These are phyloP conservation scores for Papilio demoleus DNA, from an alignment of 2,888 invertebrate genomes.

Conservation along the genomic window DNA sequence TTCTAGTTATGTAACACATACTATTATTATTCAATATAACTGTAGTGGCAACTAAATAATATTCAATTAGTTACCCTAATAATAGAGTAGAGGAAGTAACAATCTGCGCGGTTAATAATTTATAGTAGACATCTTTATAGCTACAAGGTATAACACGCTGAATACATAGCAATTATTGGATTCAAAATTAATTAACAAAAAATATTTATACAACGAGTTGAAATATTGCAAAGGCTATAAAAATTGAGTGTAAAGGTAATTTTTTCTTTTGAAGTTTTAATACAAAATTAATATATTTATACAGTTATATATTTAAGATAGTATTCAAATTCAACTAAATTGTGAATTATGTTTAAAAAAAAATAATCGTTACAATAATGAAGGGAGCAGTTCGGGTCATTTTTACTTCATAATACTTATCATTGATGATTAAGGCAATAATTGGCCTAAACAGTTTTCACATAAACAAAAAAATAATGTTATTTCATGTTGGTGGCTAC, in stretches of 20 bases:
- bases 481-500: too few relatives aligned
- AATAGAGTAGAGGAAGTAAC: slow-evolving; percentile 3
- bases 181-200: background rate
- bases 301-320: too few relatives aligned
- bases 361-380: slow-evolving; percentile 26
- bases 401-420: slow-evolving; percentile 7
- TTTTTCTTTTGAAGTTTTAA: too few relatives aligned
- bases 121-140: background rate
- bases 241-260: too few relatives aligned
- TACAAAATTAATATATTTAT: too few relatives aligned
- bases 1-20: background rate
- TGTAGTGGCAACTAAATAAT: background rate
- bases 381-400: slow-evolving; percentile 14
- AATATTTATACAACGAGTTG: too few relatives aligned
- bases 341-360: too few relatives aligned
- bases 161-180: background rate
- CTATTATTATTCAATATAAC: background rate
- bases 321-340: too few relatives aligned
- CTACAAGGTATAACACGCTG: background rate
- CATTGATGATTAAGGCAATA: background rate
- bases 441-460: too few relatives aligned
- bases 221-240: too few relatives aligned
- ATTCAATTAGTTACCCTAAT: background rate
- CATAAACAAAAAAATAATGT: too few relatives aligned
- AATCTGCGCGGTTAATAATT: background rate